Conservation (phyloP, 2,888 invertebrate species). For the Notocelia uddmanniana region DNA sequence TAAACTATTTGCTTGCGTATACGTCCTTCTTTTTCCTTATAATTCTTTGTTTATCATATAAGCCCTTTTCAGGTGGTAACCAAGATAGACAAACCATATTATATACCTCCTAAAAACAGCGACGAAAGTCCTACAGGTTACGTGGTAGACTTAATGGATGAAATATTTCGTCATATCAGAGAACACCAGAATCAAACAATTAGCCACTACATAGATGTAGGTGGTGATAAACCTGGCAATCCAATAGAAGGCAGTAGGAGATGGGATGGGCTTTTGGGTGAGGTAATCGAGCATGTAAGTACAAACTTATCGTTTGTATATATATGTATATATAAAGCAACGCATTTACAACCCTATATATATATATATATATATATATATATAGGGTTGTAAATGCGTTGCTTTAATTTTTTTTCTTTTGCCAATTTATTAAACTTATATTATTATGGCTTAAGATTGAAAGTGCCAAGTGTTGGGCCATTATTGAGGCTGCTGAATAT, state of each 20-base stretch:
- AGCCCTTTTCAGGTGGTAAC: constrained; percentile 85
- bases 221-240: constrained; percentile 89
- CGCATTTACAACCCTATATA: too few relatives aligned
- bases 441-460: too few relatives aligned
- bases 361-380: too few relatives aligned
- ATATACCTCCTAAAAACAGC: constrained; percentile 56
- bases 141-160: constrained; percentile 93
- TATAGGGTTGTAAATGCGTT: too few relatives aligned
- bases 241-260: constrained; percentile 88
- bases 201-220: constrained; percentile 88
- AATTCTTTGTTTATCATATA: too few relatives aligned
- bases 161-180: constrained; percentile 84
- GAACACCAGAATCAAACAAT: constrained; percentile 65
- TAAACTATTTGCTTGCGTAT: too few relatives aligned
- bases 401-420: too few relatives aligned
- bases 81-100: constrained; percentile 67
- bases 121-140: constrained; percentile 90
- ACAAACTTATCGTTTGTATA: neutral
- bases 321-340: neutral
- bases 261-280: constrained; percentile 92
- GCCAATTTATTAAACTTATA: too few relatives aligned
- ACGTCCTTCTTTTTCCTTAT: too few relatives aligned
- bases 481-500: too few relatives aligned
- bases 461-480: too few relatives aligned
- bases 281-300: constrained; percentile 90